Conservation (phyloP, 2,797 vertebrate genomes). For the Coregonus suidteri region DNA sequence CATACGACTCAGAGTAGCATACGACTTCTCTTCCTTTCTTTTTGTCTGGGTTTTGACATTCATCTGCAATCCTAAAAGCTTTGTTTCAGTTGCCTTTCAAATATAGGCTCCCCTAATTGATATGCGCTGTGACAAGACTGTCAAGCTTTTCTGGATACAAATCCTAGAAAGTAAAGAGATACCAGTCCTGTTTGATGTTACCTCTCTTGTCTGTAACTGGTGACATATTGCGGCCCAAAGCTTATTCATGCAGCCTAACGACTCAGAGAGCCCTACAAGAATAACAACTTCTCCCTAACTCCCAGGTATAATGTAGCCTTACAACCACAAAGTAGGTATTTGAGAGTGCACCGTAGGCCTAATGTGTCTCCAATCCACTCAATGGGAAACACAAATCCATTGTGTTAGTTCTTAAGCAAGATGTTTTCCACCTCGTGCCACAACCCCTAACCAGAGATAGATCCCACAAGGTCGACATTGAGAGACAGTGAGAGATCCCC, state of each 20-base stretch:
- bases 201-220: conserved; percentile 38
- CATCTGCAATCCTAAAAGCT: conserved; percentile 23
- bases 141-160: conserved; percentile 34
- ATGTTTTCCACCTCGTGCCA: conserved; percentile 10
- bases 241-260: conserved; percentile 70
- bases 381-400: conserved; percentile 62
- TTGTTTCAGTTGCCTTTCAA: conserved; percentile 9
- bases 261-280: conserved; percentile 59
- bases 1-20: conserved; percentile 40
- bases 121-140: conserved; percentile 34
- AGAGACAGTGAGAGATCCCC: conserved; percentile 35
- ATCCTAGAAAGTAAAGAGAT: conserved; percentile 45
- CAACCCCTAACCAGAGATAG: conserved; percentile 46
- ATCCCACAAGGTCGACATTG: conserved; percentile 59
- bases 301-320: conserved; percentile 68
- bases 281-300: conserved; percentile 63
- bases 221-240: conserved; percentile 63
- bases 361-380: conserved; percentile 47
- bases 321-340: conserved; percentile 52
- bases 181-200: conserved; percentile 46
- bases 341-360: conserved; percentile 40
- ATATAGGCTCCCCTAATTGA: conserved; percentile 44
- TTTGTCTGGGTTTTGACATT: conserved; percentile 47
- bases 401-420: conserved; percentile 51
- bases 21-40: conserved; percentile 23